Evolutionary conservation across 92 coral and sea anemone genomes (phyloP).

Genomic region (Zoanthus gigantus): DNA sequence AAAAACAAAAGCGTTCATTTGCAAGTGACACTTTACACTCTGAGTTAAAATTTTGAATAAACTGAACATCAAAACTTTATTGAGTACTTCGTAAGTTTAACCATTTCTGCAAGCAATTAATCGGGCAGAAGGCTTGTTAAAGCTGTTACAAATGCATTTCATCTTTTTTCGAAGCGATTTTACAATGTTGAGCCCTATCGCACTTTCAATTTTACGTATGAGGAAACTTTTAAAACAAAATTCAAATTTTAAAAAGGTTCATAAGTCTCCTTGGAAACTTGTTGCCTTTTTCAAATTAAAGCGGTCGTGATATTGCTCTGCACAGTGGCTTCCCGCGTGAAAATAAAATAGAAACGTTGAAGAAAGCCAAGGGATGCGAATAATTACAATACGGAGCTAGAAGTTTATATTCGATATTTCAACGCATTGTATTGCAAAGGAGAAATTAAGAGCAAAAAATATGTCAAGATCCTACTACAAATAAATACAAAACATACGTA

Average conservation of each 20-base stretch:
- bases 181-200: not conserved
- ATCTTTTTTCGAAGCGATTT: not conserved
- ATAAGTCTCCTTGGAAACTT: not conserved
- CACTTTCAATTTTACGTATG: not conserved
- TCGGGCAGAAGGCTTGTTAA: not conserved
- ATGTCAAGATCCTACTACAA: not conserved
- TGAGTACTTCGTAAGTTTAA: not conserved
- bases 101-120: not conserved
- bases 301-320: not conserved
- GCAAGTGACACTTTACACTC: not conserved
- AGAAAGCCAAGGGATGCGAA: too few relatives aligned
- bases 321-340: not conserved
- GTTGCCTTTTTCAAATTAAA: not conserved
- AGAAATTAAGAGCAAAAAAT: not conserved
- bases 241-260: not conserved
- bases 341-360: not conserved
- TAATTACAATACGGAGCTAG: too few relatives aligned
- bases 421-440: not conserved
- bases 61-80: not conserved
- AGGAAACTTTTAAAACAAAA: not conserved
- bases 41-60: not conserved
- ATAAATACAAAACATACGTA: not conserved
- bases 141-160: not conserved
- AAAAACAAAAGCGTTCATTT: not conserved
- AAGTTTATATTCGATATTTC: too few relatives aligned